phyloP scores from a whole-genome alignment of 2,113 vertebrate species.

The Shinisaurus crocodilurus region DNA sequence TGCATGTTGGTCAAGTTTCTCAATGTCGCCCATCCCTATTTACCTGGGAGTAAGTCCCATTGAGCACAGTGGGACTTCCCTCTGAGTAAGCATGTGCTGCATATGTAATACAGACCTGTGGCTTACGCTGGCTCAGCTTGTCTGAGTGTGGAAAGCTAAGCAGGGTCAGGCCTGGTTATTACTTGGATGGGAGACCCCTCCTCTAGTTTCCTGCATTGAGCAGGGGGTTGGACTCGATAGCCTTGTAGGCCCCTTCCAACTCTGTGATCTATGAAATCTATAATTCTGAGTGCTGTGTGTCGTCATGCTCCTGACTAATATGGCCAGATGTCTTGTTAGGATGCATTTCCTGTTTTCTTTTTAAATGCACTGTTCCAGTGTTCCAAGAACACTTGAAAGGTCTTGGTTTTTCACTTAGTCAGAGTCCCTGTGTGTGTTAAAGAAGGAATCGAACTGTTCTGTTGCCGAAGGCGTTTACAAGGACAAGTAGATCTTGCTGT shows the following conservation, averaged over 20 bases:
- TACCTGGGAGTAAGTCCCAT: neutral
- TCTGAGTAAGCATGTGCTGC: neutral
- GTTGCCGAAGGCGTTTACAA: neutral
- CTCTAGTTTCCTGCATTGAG: too few species aligned
- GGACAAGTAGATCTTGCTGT: neutral
- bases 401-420: conserved; percentile 25
- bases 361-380: neutral
- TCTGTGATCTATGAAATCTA: too few species aligned
- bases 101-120: too few species aligned
- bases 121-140: too few species aligned
- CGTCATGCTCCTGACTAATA: neutral
- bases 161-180: too few species aligned
- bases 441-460: conserved; percentile 12
- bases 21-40: too few species aligned
- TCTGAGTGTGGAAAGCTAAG: too few species aligned
- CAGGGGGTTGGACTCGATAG: too few species aligned
- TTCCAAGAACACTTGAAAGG: conserved; percentile 6
- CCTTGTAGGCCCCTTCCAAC: too few species aligned
- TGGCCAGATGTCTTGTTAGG: neutral
- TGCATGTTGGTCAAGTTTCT: too few species aligned
- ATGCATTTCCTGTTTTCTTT: conserved; percentile 19
- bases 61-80: neutral
- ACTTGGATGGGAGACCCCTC: too few species aligned
- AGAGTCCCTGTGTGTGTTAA: neutral
- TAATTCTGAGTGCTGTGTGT: neutral